Conservation (phyloP, 2,797 vertebrate species). For the Meriones psammophilus region DNA sequence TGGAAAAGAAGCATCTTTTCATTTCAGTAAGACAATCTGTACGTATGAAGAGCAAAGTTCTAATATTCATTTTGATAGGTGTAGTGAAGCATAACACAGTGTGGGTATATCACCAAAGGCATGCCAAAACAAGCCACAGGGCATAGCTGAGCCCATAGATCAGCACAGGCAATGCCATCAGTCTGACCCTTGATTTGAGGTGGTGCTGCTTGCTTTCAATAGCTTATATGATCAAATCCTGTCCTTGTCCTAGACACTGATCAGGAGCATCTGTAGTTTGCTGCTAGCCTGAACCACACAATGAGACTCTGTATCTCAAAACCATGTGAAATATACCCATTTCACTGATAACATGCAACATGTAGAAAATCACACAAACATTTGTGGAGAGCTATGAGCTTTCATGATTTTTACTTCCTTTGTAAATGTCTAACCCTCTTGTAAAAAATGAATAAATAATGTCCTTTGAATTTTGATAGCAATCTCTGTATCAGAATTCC, state of each 20-base stretch:
- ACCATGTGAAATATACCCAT: not conserved
- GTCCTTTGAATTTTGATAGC: conserved; percentile 66
- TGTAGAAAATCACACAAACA: not conserved
- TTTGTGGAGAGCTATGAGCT: not conserved
- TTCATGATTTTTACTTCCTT: conserved; percentile 56
- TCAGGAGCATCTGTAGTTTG: not conserved
- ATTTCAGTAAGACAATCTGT: conserved; percentile 4
- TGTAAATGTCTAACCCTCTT: conserved; percentile 65
- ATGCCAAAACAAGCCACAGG: not conserved
- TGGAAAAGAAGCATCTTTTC: conserved; percentile 17
- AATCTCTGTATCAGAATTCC: conserved; percentile 74
- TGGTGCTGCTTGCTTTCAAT: not conserved
- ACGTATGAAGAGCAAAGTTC: not conserved
- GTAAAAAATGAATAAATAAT: conserved; percentile 29
- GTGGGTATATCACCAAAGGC: not conserved
- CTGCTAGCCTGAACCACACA: not conserved
- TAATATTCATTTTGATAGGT: not conserved
- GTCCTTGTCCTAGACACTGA: not conserved
- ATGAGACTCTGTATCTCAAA: not conserved
- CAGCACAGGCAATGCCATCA: not conserved
- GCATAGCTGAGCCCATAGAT: not conserved
- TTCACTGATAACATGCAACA: not conserved
- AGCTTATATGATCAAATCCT: conserved; percentile 25
- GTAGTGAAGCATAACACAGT: not conserved
- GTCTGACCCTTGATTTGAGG: not conserved